Conservation (phyloP, 2,113 vertebrate species). For the Xerus inauris region DNA sequence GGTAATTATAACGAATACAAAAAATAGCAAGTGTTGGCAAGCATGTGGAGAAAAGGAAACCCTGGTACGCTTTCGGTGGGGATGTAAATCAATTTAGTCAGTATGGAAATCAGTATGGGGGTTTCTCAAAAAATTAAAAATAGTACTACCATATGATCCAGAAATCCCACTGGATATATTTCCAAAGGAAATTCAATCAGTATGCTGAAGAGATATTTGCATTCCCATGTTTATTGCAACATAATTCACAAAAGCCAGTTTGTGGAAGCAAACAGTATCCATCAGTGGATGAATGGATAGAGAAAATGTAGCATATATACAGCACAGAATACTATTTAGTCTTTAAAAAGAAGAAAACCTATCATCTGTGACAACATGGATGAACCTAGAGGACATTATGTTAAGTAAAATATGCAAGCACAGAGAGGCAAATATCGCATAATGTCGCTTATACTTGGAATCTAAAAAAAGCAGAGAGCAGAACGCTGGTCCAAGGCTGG, state of each 20-base stretch:
- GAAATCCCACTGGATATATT: background rate
- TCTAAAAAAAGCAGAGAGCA: background rate
- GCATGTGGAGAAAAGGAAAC: background rate
- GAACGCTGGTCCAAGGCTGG: background rate
- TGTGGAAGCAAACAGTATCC: background rate
- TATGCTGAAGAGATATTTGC: background rate
- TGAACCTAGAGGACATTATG: background rate
- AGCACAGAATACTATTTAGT: background rate
- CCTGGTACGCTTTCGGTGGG: too few relatives aligned
- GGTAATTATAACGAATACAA: background rate
- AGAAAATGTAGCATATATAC: background rate
- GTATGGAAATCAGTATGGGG: background rate
- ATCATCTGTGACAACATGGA: background rate
- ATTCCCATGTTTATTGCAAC: background rate
- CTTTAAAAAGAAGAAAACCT: background rate
- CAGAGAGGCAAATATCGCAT: background rate
- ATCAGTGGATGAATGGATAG: background rate
- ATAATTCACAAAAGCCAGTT: background rate
- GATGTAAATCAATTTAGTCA: background rate
- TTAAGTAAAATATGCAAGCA: background rate
- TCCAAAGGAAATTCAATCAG: background rate
- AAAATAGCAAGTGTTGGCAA: background rate
- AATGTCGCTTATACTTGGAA: background rate
- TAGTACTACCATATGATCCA: background rate
- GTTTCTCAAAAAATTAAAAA: background rate